A percentile compares a stretch with the other conserved stretches of the same genome.
These are phyloP conservation scores for Encarsia formosa DNA, from an alignment of 2,888 invertebrate species.

Conservation along the genomic window DNA sequence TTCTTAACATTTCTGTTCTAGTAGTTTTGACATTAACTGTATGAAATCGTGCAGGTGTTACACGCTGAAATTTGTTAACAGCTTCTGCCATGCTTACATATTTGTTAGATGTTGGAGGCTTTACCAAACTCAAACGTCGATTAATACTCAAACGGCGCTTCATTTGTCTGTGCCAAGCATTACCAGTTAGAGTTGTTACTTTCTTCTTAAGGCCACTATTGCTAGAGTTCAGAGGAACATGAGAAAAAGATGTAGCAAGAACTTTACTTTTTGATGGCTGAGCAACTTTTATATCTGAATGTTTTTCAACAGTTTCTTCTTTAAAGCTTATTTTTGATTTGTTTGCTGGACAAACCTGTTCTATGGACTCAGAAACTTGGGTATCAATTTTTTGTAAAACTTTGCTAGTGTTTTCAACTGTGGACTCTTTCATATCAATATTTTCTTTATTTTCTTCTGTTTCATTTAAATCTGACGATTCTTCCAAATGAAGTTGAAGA, in stretches of 20 bases:
- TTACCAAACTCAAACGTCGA: constrained; percentile 32
- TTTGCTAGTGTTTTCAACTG: too few relatives aligned
- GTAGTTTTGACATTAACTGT: constrained; percentile 39
- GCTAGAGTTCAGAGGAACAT: background rate
- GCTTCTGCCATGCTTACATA: constrained; percentile 57
- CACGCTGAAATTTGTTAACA: constrained; percentile 53
- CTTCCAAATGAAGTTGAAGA: background rate
- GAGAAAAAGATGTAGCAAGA: constrained; percentile 5
- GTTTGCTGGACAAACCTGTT: too few relatives aligned
- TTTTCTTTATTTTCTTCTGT: constrained; percentile 1
- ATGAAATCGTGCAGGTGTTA: constrained; percentile 57
- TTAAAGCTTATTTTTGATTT: background rate
- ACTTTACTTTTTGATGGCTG: constrained; percentile 8
- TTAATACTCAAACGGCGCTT: constrained; percentile 28
- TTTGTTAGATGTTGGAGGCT: constrained; percentile 30
- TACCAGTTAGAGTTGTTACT: constrained; percentile 17
- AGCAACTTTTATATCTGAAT: background rate
- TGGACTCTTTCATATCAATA: too few relatives aligned
- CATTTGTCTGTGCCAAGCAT: constrained; percentile 21
- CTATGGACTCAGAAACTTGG: too few relatives aligned
- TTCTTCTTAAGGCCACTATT: constrained; percentile 17
- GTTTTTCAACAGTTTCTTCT: constrained; percentile 7
- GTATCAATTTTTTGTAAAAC: background rate
- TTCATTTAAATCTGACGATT: background rate
- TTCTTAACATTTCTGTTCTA: constrained; percentile 32